Percentiles rank a stretch among this genome's conserved stretches.
Conservation (phyloP, 1,140 invertebrate species). For the Tetraneura akinire region DNA sequence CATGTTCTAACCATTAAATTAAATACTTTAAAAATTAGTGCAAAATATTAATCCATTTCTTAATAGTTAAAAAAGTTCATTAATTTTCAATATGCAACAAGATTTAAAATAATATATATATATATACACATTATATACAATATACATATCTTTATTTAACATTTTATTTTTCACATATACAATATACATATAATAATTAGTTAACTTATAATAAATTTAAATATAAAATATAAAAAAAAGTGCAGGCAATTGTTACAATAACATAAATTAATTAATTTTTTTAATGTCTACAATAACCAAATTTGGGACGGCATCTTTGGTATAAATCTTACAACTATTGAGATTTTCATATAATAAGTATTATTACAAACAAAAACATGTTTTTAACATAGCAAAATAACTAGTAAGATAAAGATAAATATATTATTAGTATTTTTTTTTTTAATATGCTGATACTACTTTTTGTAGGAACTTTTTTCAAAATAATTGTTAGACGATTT, state of each 20-base stretch:
- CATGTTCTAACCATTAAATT: no score
- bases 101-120: no score
- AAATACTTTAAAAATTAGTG: no score
- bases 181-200: conserved; percentile 7
- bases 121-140: background rate
- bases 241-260: conserved; percentile 9
- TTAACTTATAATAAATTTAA: conserved; percentile 37
- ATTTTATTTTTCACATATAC: conserved; percentile 10
- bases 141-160: background rate
- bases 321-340: conserved; percentile 38
- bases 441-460: background rate
- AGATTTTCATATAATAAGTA: conserved; percentile 15
- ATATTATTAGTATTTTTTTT: background rate
- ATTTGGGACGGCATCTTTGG: conserved; percentile 26
- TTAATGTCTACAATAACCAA: conserved; percentile 5
- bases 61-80: no score
- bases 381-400: background rate
- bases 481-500: conserved; percentile 4
- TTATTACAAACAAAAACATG: background rate
- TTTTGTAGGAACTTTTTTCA: conserved; percentile 29
- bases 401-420: background rate
- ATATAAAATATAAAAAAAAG: conserved; percentile 39
- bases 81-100: no score
- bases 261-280: conserved; percentile 19
- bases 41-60: no score